Evolutionary conservation across 2,888 invertebrate species (phyloP).

Genomic region (Calliopum simillimum): DNA sequence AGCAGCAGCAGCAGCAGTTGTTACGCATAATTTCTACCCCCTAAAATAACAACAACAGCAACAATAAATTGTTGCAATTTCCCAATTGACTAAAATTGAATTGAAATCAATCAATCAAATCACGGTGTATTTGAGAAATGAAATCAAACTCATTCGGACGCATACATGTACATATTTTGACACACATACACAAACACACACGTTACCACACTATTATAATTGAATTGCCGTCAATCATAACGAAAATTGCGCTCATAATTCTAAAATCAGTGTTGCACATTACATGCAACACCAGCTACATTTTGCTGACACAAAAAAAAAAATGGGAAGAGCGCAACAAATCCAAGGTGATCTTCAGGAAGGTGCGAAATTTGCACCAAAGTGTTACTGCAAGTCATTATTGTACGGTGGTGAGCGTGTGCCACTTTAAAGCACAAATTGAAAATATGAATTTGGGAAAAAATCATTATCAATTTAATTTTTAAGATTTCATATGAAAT

Average conservation of each 20-base stretch:
- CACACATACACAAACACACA: background rate
- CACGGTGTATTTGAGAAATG: slow-evolving; percentile 15
- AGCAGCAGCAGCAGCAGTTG: background rate
- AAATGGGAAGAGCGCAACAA: background rate
- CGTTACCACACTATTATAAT: slow-evolving; percentile 9
- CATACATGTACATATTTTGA: background rate
- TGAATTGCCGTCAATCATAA: slow-evolving; percentile 29
- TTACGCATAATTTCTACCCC: background rate
- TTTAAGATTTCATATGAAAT: too few relatives aligned
- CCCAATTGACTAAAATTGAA: slow-evolving; percentile 41
- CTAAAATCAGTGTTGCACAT: slow-evolving; percentile 18
- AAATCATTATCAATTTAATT: too few relatives aligned
- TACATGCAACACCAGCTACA: background rate
- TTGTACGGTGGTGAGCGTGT: background rate
- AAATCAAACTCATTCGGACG: background rate
- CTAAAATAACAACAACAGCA: slow-evolving; percentile 25
- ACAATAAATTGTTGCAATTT: slow-evolving; percentile 40
- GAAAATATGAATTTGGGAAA: too few relatives aligned
- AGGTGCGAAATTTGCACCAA: slow-evolving; percentile 8
- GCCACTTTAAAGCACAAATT: too few relatives aligned
- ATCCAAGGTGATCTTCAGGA: background rate
- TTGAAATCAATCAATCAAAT: slow-evolving; percentile 42
- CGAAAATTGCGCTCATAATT: slow-evolving; percentile 33
- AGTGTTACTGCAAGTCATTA: background rate
- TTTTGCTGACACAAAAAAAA: background rate